Evolutionary conservation across 2,888 invertebrate species (phyloP), one percentile per base, ranked within the genome.

Genomic region (Monoplex corrugatus): DNA sequence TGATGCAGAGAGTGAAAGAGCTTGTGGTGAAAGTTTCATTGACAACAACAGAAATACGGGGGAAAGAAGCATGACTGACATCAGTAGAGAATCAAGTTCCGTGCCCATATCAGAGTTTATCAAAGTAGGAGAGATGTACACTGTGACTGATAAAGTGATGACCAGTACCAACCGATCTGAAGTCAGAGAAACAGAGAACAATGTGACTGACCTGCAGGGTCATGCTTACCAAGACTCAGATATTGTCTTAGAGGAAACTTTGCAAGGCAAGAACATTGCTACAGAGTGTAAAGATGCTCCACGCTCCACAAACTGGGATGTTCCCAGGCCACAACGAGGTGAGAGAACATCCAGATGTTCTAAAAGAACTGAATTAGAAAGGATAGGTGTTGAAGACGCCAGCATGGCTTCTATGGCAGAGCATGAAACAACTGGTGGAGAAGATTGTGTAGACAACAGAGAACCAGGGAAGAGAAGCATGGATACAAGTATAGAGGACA

Each of bases 291-390:
- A 35, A 40, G 45, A 45, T n/a, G 28, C 82, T 44, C n/a, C n/a
- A 43, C 43, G 40, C 38, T 19, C 78, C 19, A 44, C 10, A 3
- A 82, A n/a, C 8, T 88, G 90, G 90, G 86, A 90, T 75, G 63
- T 75, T 8, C 86, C 90, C 13, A 72, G 84, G 88, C 90, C 90
- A 35, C 86, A 89, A 40, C 78, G 2, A 23, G 19, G 43, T 38
- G 43, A 35, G 45, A 82, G 63, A 68, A 6, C 19, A 19, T 43
- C 43, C 35, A 57, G 83, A 13, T 23, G 35, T 19, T 32, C 44
- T 32, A 87, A 32, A 57, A 38, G n/a, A 43, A 38, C n/a, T 19
- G 50, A 78, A 16, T 16, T 28, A 38, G 87, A 80, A 13, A 72
- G 75, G n/a, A 32, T 10, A 45, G 16, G 8, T 0, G 3, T n/a